Base-by-base conservation (phyloP, 2,888 invertebrate species). In the Tetrapedia diversipes region DNA sequence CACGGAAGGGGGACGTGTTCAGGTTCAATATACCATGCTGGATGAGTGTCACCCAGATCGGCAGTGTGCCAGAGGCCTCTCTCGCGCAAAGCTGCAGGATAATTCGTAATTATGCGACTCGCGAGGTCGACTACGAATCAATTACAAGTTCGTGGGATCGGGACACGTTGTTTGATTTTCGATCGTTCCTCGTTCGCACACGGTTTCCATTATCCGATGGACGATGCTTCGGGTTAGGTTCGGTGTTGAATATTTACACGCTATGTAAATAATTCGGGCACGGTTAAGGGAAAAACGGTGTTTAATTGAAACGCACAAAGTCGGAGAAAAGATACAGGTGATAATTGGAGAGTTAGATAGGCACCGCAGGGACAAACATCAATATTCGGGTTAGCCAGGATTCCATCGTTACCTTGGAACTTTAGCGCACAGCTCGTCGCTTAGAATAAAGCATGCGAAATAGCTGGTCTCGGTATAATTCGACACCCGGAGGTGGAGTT, bases 41-140 rank as follows among this genome's bases (percentile, higher is more conserved):
- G 67, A 75, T 54, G 47, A 65, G 76, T 75, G 69, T 75, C 68
- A 67, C 67, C 76, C 68, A 75, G 75, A 77, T 75, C 67, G 51
- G 19, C 14, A 4, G 41, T 57, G 14, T 49, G 53, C 47, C 53
- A 65, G 37, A n/a, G n/a, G n/a, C n/a, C n/a, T n/a, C n/a, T 10
- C 64, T 43, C 14, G 51, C 22, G 34, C 24, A 56, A 43, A 72
- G 41, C 27, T n/a, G 39, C 14, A 34, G 53, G 16, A n/a, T n/a
- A n/a, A n/a, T n/a, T n/a, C n/a, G n/a, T n/a, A 32, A 60, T 43
- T 51, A 51, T 19, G 27, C 54, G 19, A 43, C n/a, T 14, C 63
- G 39, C 4, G 63, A 63, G 27, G 24, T 34, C 45, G 11, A 1
- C n/a, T 29, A 45, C 60, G 45, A 60, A 47, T 60, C 45, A n/a